Base-by-base conservation (phyloP, 2,113 vertebrate genomes). In the Elephantulus edwardii region DNA sequence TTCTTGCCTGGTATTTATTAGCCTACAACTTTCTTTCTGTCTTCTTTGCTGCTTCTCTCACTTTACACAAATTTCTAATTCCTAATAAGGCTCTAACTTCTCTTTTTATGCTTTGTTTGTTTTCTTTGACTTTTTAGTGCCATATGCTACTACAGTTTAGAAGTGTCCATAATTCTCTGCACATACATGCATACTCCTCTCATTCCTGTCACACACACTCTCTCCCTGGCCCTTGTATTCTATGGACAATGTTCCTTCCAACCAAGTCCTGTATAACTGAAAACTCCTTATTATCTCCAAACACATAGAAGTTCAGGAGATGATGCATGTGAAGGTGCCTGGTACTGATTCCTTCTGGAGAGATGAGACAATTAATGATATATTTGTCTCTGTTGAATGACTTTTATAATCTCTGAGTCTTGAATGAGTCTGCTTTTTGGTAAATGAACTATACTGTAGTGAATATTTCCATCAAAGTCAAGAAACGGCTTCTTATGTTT, bases 1-100 rank as follows among this genome's bases (percentile, higher is more conserved):
- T 85, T 94, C 94, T 86, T 96, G 94, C 88, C 94, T 95, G 88
- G 93, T 94, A 79, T 93, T 95, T 94, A 95, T 91, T 26, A 91
- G 82, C 17, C 90, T 91, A 1, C 83, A 95, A 88, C 90, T 96
- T 90, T 94, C 88, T 60, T 93, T 95, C 90, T 95, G 40, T 46
- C 91, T 92, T 90, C 70, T 93, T 84, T 89, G 78, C 62, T 96
- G 87, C 84, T 96, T 95, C 76, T 97, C 92, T 77, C 96, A 94
- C 90, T 97, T 95, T 83, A 0, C 83, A 91, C 87, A 96, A 93
- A n/a, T 85, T 95, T 84, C 58, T 77, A 93, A 90, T 92, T 0
- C 17, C 95, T 79, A 94, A 88, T 88, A 97, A 85, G 0, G 87
- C 58, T 22, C 93, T 10, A n/a, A n/a, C n/a, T n/a, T n/a, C n/a